These are phyloP conservation scores for Myiagra hebetior DNA, from an alignment of 2,113 vertebrate genomes.

Conservation along the genomic window DNA sequence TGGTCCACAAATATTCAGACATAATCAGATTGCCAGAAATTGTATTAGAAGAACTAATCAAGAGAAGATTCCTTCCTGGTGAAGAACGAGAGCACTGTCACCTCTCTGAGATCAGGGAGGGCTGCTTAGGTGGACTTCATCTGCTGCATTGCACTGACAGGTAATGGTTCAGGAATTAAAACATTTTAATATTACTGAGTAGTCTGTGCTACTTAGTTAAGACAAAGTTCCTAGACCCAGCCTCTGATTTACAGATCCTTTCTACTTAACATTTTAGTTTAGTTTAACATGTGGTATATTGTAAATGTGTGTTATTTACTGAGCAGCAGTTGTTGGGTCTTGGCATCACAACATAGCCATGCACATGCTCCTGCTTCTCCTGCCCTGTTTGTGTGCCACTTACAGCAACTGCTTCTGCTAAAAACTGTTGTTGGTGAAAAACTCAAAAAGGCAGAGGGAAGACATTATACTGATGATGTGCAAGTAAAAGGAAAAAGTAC, in stretches of 20 bases:
- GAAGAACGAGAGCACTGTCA: not conserved
- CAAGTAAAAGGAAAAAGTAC: not conserved
- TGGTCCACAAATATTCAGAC: not conserved
- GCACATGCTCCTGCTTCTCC: not conserved
- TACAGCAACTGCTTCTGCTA: not conserved
- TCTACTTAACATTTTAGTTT: not conserved
- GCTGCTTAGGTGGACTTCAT: not conserved
- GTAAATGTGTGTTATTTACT: not conserved
- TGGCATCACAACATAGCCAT: accelerated
- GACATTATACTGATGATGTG: not conserved
- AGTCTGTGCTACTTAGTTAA: not conserved
- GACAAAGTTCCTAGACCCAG: not conserved
- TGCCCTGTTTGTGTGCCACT: not conserved
- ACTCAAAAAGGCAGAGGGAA: not conserved
- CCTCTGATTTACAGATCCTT: not conserved
- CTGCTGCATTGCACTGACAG: not conserved
- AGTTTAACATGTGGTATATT: not conserved
- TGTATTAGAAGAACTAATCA: not conserved
- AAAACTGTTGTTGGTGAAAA: not conserved
- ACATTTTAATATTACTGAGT: not conserved
- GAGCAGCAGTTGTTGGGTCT: not conserved
- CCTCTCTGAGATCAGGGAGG: not conserved
- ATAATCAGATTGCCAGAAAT: not conserved
- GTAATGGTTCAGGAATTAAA: not conserved
- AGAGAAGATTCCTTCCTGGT: not conserved